Base-by-base conservation (phyloP, 2,888 invertebrate species). In the Operophtera brumata region DNA sequence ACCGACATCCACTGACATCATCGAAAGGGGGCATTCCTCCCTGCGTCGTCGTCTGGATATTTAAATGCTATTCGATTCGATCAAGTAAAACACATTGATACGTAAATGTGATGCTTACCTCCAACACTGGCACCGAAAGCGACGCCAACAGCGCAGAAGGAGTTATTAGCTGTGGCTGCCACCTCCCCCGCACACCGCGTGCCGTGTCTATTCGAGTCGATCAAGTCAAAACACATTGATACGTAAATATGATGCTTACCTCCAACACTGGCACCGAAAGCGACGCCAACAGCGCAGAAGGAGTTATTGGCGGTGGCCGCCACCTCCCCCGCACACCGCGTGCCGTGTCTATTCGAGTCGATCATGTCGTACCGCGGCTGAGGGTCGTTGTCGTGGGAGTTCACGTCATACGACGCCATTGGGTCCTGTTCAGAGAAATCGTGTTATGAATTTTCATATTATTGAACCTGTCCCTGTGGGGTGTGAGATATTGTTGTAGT, bases 141-240 rank as follows among this genome's bases (percentile, higher is more conserved):
- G 37, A 99, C 96, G 13, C 99, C 99, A 6, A 99, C 96, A 39
- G 97, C 97, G 82, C 99, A 99, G 32, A 98, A 92, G 26, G 96
- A 94, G 88, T 99, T 99, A 86, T 99, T 98, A 47, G 97, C 98
- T 26, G 96, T 95, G 2, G 99, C 99, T 0, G 99, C 99, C 7
- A 99, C 99, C 85, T 99, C 99, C 0, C 99, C 98, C 1, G 99
- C 98, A 84, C 99, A 99, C 52, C 99, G 91, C 5, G 99, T 99
- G 1, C 97, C 96, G 79, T 96, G 97, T 13, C 97, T 20, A 20
- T 20, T 20, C 4, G 2, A 20, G 20, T 20, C 20, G 4, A 20
- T 20, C 20, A 20, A 3, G 2, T 20, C 20, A 20, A 20, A 20
- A 2, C 20, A 20, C 20, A 20, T 20, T 20, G 4, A 20, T 20